These are phyloP conservation scores for Latrodectus hesperus DNA, from an alignment of 2,888 invertebrate genomes.

Conservation along the genomic window DNA sequence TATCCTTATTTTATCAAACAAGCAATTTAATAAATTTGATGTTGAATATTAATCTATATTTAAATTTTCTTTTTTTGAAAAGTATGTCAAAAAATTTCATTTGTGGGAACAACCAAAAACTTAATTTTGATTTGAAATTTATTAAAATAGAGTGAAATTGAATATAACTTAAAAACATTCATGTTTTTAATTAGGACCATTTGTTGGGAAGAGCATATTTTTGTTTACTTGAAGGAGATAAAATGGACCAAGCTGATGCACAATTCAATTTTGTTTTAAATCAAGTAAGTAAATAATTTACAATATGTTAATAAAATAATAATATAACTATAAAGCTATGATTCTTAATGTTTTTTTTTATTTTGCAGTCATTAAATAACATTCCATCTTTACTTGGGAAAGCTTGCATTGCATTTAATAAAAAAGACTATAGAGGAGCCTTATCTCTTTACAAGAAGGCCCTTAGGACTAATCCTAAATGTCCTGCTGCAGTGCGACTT, in stretches of 20 bases:
- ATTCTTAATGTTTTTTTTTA: not conserved
- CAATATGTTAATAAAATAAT: not conserved
- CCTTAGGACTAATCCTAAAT: conserved; percentile 94
- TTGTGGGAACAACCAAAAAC: too few relatives aligned
- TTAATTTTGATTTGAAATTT: too few relatives aligned
- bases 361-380: conserved; percentile 86
- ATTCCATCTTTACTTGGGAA: conserved; percentile 98
- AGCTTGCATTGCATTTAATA: conserved; percentile 98
- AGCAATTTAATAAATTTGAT: not conserved
- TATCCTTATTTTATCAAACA: too few relatives aligned
- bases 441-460: conserved; percentile 99
- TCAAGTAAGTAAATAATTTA: conserved; percentile 73
- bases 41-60: not conserved
- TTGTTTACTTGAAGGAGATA: conserved; percentile 97
- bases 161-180: not conserved
- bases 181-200: conserved; percentile 82
- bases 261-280: conserved; percentile 99
- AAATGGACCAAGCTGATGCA: conserved; percentile 99
- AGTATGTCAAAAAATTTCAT: too few relatives aligned
- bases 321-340: not conserved
- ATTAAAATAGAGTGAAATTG: too few relatives aligned
- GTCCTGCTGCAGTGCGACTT: conserved; percentile 95
- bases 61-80: conserved; percentile 4
- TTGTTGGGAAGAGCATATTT: conserved; percentile 98
- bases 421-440: conserved; percentile 93